Evolutionary conservation across 2,113 vertebrate species (phyloP), one percentile per base, ranked within the genome.

Genomic region (Rhegmatorhina hoffmannsi): DNA sequence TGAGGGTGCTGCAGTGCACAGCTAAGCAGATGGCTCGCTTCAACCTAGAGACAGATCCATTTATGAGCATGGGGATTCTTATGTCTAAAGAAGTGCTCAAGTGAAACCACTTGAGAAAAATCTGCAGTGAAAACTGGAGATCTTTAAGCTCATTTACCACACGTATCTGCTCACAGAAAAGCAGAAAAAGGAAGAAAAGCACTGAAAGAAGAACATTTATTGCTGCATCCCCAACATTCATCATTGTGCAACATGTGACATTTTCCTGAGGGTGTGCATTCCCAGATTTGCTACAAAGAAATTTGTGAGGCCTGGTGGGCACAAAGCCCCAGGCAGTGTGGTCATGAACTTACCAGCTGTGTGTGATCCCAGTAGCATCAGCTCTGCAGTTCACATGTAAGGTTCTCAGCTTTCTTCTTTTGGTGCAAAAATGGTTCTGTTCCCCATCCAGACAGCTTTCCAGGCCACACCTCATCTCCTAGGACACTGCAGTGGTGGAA

Each of bases 21-120:
- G 75, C 70, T 75, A 88, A 96, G 83, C 95, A 94, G 93, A 90
- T 94, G 93, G 92, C 82, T 94, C 46, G 49, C 68, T 88, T 87
- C 58, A 64, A 89, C 63, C 89, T 86, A 40, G 75, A 94, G 89
- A 84, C 18, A 18, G 44, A 85, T 90, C 75, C 77, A 72, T 82
- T 88, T 87, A 49, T 67, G 69, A 92, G 52, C 53, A 47, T 0
- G 2, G 50, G 56, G 38, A 67, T 83, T 56, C 74, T 82, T 74
- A 36, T 52, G 38, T 47, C 59, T 94, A 52, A 77, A 93, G 88
- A 73, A 92, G 43, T 49, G 63, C 76, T 79, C 28, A 38, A 70
- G 62, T 58, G 40, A 84, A 94, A 68, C 55, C 60, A 69, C 69
- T 90, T 52, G 53, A 72, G 67, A 80, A 67, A 85, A 94, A 90